phyloP scores from a whole-genome alignment of 2,888 invertebrate species.

The Oxystoma pomonae region DNA sequence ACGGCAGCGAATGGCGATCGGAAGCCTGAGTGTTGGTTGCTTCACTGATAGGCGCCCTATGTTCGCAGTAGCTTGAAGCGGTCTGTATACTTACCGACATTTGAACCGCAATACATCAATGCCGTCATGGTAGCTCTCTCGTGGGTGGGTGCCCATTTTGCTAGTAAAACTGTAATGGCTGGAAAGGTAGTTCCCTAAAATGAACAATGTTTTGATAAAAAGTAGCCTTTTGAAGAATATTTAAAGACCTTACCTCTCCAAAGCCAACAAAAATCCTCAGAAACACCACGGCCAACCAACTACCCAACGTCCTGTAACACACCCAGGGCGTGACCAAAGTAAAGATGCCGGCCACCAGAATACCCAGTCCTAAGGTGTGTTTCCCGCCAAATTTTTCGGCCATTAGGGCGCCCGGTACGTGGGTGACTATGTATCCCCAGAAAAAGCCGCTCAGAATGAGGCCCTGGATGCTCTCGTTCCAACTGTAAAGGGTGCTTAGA shows the following conservation, averaged over 20 bases:
- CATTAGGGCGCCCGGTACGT: slow-evolving; percentile 52
- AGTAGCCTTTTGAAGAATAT: too few relatives aligned
- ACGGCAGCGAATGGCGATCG: too few relatives aligned
- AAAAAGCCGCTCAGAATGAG: slow-evolving; percentile 77
- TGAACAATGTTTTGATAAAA: too few relatives aligned
- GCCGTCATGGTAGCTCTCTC: slow-evolving; percentile 77
- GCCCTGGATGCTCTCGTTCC: slow-evolving; percentile 67
- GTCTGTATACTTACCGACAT: too few relatives aligned
- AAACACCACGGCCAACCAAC: slow-evolving; percentile 59
- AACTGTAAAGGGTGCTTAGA: slow-evolving; percentile 47
- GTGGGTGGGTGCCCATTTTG: slow-evolving; percentile 75
- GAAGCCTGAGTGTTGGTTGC: too few relatives aligned
- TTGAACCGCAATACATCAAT: slow-evolving; percentile 70
- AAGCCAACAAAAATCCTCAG: slow-evolving; percentile 67
- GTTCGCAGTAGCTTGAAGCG: too few relatives aligned
- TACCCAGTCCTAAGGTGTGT: slow-evolving; percentile 72
- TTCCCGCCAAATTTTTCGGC: slow-evolving; percentile 82
- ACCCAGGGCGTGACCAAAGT: slow-evolving; percentile 73
- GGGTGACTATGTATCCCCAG: slow-evolving; percentile 79
- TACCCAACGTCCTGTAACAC: slow-evolving; percentile 50
- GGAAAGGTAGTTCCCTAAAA: slow-evolving; percentile 73
- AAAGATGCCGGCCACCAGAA: slow-evolving; percentile 77
- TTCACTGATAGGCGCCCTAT: too few relatives aligned
- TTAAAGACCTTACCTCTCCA: slow-evolving; percentile 57
- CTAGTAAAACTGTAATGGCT: slow-evolving; percentile 75